phyloP scores from a whole-genome alignment of 2,888 invertebrate genomes.

The Macaria liturata region DNA sequence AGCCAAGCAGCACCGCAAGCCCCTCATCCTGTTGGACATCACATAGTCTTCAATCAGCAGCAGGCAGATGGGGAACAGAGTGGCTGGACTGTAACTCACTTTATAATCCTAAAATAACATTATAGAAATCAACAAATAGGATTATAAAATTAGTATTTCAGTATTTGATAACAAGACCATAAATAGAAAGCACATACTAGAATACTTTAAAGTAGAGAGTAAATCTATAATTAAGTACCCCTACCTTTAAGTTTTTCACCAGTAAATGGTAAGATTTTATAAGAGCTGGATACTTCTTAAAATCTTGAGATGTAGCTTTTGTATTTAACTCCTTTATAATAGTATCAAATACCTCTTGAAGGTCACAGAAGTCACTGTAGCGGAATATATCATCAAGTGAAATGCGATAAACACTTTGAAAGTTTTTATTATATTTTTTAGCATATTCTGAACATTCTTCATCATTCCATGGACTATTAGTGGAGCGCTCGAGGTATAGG shows the following conservation, averaged over 20 bases:
- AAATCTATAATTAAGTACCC: too few species aligned
- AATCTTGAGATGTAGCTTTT: slow-evolving; percentile 56
- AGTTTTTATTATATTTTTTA: slow-evolving; percentile 48
- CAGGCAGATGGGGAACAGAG: slow-evolving; percentile 59
- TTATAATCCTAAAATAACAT: slow-evolving; percentile 55
- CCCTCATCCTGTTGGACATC: slow-evolving; percentile 57
- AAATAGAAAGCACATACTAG: too few species aligned
- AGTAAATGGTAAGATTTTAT: slow-evolving; percentile 61
- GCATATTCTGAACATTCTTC: slow-evolving; percentile 45
- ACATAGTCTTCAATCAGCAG: slow-evolving; percentile 65
- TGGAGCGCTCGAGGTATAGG: slow-evolving; percentile 55
- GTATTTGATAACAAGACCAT: too few species aligned
- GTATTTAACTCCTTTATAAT: slow-evolving; percentile 57
- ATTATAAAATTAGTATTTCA: too few species aligned
- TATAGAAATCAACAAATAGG: not conserved
- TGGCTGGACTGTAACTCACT: slow-evolving; percentile 49
- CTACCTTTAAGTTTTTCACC: slow-evolving; percentile 53
- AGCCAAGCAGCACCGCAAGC: slow-evolving; percentile 54
- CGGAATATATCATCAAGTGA: slow-evolving; percentile 48
- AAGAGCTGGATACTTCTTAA: slow-evolving; percentile 64
- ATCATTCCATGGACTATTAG: slow-evolving; percentile 56
- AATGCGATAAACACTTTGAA: slow-evolving; percentile 48
- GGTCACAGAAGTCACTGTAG: slow-evolving; percentile 42
- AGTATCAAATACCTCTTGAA: slow-evolving; percentile 62
- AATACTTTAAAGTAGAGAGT: too few species aligned